Conservation (phyloP, 30 jellyfish, hydroid and myxozoan species). For the Hydractinia symbiolongicarpus region DNA sequence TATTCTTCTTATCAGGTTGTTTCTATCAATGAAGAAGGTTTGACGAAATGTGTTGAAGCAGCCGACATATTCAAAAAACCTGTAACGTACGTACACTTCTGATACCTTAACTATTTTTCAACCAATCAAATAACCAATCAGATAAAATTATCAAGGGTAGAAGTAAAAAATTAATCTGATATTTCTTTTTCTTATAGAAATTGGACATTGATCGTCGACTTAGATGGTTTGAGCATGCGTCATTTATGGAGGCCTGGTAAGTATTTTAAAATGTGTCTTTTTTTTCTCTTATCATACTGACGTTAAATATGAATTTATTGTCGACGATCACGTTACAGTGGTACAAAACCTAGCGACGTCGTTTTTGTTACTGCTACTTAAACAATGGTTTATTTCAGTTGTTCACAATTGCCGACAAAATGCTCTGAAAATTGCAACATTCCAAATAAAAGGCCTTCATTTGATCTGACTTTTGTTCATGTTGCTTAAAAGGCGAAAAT, state of each 20-base stretch:
- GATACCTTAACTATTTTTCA: neutral
- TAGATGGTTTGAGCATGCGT: constrained; percentile 95
- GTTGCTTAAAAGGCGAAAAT: too few species aligned
- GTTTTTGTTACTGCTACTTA: neutral
- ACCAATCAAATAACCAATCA: neutral
- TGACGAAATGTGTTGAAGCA: constrained; percentile 88
- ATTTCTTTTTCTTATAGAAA: constrained; percentile 45
- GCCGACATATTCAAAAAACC: constrained; percentile 82
- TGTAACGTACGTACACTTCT: constrained; percentile 57
- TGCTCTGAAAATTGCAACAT: neutral
- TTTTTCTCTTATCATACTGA: too few species aligned
- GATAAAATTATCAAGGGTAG: neutral
- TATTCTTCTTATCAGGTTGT: constrained; percentile 58
- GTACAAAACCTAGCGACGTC: too few species aligned
- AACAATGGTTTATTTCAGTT: neutral
- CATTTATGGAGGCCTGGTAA: constrained; percentile 99
- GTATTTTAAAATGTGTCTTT: neutral
- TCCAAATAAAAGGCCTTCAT: too few species aligned
- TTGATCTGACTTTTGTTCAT: too few species aligned
- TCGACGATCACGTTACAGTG: too few species aligned
- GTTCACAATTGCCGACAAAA: neutral
- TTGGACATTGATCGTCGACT: constrained; percentile 90
- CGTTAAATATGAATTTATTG: too few species aligned
- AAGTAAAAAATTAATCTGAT: too few species aligned
- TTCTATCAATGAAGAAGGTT: constrained; percentile 96